Evolutionary conservation across 2,888 invertebrate genomes (phyloP), one percentile per base, ranked within the genome.

Genomic region (Machimus atricapillus): DNA sequence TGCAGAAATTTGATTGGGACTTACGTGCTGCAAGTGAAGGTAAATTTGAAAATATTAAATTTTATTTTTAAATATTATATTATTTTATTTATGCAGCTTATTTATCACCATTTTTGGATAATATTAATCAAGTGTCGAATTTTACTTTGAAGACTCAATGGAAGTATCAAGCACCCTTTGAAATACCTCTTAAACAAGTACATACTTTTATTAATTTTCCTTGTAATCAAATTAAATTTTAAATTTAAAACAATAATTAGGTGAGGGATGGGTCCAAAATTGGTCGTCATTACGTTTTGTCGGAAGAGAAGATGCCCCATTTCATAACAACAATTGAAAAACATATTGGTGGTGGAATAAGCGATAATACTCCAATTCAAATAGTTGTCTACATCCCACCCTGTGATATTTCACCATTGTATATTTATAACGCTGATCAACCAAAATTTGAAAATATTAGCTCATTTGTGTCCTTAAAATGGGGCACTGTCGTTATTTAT

Each of bases 111-210:
- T 96, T 98, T 89, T 92, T 97, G 78, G 93, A 95, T 14, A 95
- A 96, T 88, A 91, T 98, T 82, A 94, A 94, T 8, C 93, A 94
- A 0, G 94, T 97, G 31, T 96, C 97, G 81, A 95, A 96, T 91
- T 96, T 97, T 91, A 95, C 95, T 0, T 93, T 98, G 0, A 97
- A 97, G 91, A 97, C 98, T 0, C 98, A 98, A 92, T 97, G 97
- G 95, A 93, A 98, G 82, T 97, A 97, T 92, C 94, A 97, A 87
- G 93, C 97, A 5, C 95, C 96, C 79, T 94, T 98, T 86, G 96
- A 96, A 87, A 95, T 97, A 8, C 94, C 94, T 87, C 95, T 96
- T 0, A 94, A 93, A 90, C 94, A 95, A 92, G 94, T 96, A 76
- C 91, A 90, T 2, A 76, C 91, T 91, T 2, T 19, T 12, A 27